phyloP scores from a whole-genome alignment of 2,888 invertebrate genomes.

The Hololepta plana region DNA sequence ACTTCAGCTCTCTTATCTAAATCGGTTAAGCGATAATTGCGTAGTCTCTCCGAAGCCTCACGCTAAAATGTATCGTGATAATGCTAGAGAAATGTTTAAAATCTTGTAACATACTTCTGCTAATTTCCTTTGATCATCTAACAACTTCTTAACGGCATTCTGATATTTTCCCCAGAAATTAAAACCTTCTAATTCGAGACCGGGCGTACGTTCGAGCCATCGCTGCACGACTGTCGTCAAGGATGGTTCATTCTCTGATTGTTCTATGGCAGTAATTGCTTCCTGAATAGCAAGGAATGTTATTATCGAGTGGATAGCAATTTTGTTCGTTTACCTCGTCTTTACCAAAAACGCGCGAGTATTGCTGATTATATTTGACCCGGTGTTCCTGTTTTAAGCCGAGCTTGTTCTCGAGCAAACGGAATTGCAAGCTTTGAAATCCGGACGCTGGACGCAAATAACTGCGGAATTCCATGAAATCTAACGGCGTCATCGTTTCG shows the following conservation, averaged over 20 bases:
- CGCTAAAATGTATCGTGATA: constrained; percentile 6
- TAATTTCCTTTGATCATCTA: constrained; percentile 44
- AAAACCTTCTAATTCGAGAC: constrained; percentile 66
- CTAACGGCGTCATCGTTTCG: constrained; percentile 97
- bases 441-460: constrained; percentile 92
- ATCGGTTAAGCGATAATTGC: constrained; percentile 49
- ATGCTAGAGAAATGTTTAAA: background rate
- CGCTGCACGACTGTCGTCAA: constrained; percentile 70
- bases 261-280: constrained; percentile 35
- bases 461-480: constrained; percentile 94
- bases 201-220: constrained; percentile 92
- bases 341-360: constrained; percentile 68
- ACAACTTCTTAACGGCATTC: constrained; percentile 48
- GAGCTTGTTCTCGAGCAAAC: constrained; percentile 87
- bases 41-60: constrained; percentile 18
- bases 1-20: constrained; percentile 64
- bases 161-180: constrained; percentile 91
- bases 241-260: constrained; percentile 70
- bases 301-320: too few relatives aligned
- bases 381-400: constrained; percentile 67
- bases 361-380: constrained; percentile 86
- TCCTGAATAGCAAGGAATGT: constrained; percentile 15
- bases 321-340: constrained; percentile 38
- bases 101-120: constrained; percentile 33
- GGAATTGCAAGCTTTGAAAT: constrained; percentile 93